Percentiles rank a stretch among this genome's conserved stretches.
Evolutionary conservation across 2,888 invertebrate genomes (phyloP).

Genomic region (Aporophyla lueneburgensis): DNA sequence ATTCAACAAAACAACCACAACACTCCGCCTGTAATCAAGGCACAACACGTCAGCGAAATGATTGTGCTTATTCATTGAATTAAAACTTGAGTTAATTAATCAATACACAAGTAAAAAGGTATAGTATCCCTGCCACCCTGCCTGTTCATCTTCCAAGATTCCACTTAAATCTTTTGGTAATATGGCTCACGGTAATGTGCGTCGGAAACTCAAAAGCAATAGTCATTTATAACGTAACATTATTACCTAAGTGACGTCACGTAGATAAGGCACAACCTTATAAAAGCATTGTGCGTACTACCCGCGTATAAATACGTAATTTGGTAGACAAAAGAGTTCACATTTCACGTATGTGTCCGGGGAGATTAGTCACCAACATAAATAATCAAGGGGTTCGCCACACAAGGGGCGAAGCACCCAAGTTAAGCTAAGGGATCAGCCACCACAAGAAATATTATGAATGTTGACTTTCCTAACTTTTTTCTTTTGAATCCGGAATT

Average conservation of each 20-base stretch:
- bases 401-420: constrained; percentile 49
- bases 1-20: neutral
- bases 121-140: neutral
- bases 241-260: constrained; percentile 18
- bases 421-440: constrained; percentile 63
- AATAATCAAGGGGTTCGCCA: constrained; percentile 64
- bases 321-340: constrained; percentile 46
- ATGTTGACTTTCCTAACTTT: constrained; percentile 37
- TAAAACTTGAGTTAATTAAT: constrained; percentile 53
- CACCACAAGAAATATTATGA: constrained; percentile 35
- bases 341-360: constrained; percentile 48
- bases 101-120: constrained; percentile 29
- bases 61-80: constrained; percentile 41
- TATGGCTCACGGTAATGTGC: constrained; percentile 5
- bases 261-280: constrained; percentile 21
- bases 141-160: neutral
- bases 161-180: constrained; percentile 6
- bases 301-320: constrained; percentile 27
- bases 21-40: constrained; percentile 22
- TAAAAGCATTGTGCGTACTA: constrained; percentile 11
- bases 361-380: constrained; percentile 63
- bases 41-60: constrained; percentile 25
- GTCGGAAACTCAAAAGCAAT: constrained; percentile 25
- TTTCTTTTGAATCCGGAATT: constrained; percentile 40
- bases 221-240: constrained; percentile 33